Conservation (phyloP, 2,888 invertebrate genomes). For the Orthosia gothica region DNA sequence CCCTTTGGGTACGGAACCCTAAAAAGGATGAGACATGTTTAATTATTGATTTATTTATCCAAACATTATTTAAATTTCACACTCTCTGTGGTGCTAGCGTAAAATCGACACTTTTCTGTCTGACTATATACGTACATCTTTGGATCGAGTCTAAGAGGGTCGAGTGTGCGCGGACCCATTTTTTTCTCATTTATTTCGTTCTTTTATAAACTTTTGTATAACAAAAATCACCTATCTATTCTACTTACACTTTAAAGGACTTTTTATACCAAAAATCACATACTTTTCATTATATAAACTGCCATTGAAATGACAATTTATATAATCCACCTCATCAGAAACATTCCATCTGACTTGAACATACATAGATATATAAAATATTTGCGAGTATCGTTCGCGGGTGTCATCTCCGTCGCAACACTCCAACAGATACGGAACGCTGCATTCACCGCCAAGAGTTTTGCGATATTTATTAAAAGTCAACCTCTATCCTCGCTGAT, state of each 20-base stretch:
- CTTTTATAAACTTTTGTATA: no score
- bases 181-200: no score
- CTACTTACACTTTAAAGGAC: not conserved
- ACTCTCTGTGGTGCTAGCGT: no score
- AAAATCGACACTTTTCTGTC: no score
- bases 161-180: no score
- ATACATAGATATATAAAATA: slow-evolving; percentile 23
- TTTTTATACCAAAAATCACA: not conserved
- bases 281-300: not conserved
- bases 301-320: not conserved
- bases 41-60: no score
- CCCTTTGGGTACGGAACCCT: no score
- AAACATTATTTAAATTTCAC: no score
- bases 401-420: slow-evolving; percentile 10
- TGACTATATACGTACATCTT: no score
- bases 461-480: slow-evolving; percentile 48
- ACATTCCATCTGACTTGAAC: not conserved
- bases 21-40: no score
- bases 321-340: slow-evolving; percentile 1
- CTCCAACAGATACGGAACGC: not conserved
- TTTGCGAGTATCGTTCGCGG: slow-evolving; percentile 11
- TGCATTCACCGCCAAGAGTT: slow-evolving; percentile 15
- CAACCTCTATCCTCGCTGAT: slow-evolving; percentile 26
- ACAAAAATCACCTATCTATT: no score
- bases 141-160: no score